Evolutionary conservation across 1,140 invertebrate genomes (phyloP).

Genomic region (Lucilia sericata): DNA sequence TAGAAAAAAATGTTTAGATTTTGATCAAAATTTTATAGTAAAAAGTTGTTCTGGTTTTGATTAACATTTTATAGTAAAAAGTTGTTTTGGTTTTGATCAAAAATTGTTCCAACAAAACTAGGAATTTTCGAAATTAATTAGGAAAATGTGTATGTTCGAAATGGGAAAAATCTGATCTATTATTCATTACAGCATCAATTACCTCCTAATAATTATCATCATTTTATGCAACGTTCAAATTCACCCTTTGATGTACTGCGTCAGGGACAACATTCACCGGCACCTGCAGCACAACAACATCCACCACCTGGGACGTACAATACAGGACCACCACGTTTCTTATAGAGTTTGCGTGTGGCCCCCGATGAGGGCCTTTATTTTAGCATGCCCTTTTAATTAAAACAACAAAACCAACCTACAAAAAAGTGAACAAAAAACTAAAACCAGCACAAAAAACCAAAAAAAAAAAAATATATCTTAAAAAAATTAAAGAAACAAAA

Average conservation of each 20-base stretch:
- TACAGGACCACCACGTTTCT: constrained; percentile 65
- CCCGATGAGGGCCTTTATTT: constrained; percentile 64
- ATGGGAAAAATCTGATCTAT: background rate
- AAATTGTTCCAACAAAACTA: no score
- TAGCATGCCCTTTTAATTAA: constrained; percentile 64
- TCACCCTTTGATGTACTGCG: constrained; percentile 63
- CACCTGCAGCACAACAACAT: constrained; percentile 59
- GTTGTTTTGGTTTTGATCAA: no score
- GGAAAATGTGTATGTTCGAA: no score
- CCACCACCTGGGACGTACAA: constrained; percentile 62
- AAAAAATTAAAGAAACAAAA: background rate
- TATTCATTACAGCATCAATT: constrained; percentile 57
- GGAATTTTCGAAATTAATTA: no score
- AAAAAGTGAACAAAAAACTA: background rate
- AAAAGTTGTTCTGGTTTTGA: no score
- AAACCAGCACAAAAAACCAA: background rate
- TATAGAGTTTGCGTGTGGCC: constrained; percentile 66
- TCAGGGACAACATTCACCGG: constrained; percentile 61
- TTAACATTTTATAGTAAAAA: no score
- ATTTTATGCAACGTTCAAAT: constrained; percentile 62
- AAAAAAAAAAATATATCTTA: background rate
- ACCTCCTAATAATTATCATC: constrained; percentile 62
- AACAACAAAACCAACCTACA: constrained; percentile 12
- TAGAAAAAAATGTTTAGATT: no score
- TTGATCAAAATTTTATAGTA: no score